Evolutionary conservation across 1,140 invertebrate genomes (phyloP), one percentile per base, ranked within the genome.

Genomic region (Lasioglossum albipes): DNA sequence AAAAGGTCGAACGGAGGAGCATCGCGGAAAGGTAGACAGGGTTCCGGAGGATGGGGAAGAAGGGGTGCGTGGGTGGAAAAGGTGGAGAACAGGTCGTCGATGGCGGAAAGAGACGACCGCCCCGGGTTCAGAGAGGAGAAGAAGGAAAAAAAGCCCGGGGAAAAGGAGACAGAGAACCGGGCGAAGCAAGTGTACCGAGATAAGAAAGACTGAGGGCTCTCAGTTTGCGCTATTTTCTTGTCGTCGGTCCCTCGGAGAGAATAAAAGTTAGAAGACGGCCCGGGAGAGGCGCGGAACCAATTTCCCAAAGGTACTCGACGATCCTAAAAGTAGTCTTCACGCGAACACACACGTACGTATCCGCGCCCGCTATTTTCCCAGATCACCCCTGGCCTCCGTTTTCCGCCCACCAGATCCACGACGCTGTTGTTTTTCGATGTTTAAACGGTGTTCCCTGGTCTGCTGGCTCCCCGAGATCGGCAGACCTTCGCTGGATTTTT

Each of bases 221-320:
- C 82, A 79, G 78, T 87, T 89, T 82, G 85, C 83, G 84, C 86
- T 87, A 90, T 89, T 91, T 91, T 89, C 84, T 88, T 87, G 89
- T 90, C 83, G 64, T 75, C 73, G 66, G 82, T 86, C 83, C 85
- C 86, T 61, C n/a, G 27, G 87, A 91, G 88, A 87, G 85, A 91
- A 91, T 90, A 87, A 91, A 90, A 92, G 88, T 91, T 91, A 78
- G 83, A 84, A 76, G 64, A 84, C 65, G 61, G 57, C 22, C 62
- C 79, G 82, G 12, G 79, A 76, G 75, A 87, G 83, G 86, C 87
- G 87, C 79, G 75, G 84, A 89, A 89, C 85, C 91, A 89, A 92
- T 92, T 92, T 91, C 90, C 89, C 89, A 71, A 67, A 89, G 91
- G 84, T 85, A 64, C 78, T 80, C 75, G 54, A 74, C 82, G 75